These are phyloP conservation scores for Pyrrhia umbra DNA, from an alignment of 2,888 invertebrate species.

Conservation along the genomic window DNA sequence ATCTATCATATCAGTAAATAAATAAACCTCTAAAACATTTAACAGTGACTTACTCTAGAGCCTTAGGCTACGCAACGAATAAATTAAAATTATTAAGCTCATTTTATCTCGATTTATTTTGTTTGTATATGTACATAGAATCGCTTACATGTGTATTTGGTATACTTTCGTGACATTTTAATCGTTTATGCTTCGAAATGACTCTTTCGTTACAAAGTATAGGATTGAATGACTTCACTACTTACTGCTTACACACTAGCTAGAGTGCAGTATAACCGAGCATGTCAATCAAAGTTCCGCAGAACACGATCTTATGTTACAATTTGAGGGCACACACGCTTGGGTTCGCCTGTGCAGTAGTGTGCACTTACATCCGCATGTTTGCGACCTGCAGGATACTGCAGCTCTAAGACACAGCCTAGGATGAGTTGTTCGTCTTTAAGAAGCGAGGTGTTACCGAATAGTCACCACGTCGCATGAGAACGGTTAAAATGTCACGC, in stretches of 20 bases:
- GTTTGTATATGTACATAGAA: neutral
- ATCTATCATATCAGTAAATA: conserved; percentile 14
- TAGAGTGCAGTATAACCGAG: no score
- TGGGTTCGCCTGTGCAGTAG: no score
- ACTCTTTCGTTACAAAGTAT: no score
- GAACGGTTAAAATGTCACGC: neutral
- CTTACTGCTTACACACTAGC: no score
- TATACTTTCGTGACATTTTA: neutral
- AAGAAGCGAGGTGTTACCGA: neutral
- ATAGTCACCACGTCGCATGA: neutral
- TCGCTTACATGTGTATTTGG: neutral
- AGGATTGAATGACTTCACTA: no score
- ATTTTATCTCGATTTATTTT: neutral
- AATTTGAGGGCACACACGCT: no score
- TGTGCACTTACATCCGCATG: no score
- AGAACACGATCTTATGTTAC: no score
- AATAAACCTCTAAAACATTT: conserved; percentile 32
- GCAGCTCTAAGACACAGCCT: no score
- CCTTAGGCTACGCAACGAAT: conserved; percentile 26
- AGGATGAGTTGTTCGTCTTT: no score
- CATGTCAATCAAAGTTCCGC: no score
- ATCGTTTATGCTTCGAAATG: neutral
- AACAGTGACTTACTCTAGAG: conserved; percentile 16
- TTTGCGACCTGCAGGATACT: no score
- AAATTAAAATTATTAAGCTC: neutral